A percentile compares a stretch with the other conserved stretches of the same genome.
Conservation (phyloP, 1,140 invertebrate genomes). For the Penaeus vannamei region DNA sequence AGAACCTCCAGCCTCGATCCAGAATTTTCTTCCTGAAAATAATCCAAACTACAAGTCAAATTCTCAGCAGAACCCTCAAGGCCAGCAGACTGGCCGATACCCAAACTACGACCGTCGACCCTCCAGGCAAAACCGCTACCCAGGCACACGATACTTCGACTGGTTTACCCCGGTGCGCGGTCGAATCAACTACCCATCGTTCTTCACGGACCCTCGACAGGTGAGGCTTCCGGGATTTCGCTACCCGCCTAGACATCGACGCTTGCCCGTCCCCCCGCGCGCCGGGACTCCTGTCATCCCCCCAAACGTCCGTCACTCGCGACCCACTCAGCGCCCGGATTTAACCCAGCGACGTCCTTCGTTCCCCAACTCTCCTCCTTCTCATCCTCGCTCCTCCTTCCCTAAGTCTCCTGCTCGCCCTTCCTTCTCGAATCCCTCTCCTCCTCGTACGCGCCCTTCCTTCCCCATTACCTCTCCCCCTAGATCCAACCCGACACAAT, state of each 20-base stretch:
- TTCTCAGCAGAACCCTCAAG: not conserved
- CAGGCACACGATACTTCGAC: not conserved
- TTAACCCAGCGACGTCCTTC: no score
- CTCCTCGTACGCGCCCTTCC: no score
- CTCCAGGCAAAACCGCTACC: not conserved
- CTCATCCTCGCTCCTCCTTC: no score
- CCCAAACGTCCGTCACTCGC: no score
- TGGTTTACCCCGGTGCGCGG: not conserved
- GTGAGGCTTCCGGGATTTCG: slow-evolving; percentile 2
- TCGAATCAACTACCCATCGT: slow-evolving; percentile 1
- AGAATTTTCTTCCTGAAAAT: not conserved
- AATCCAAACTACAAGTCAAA: not conserved
- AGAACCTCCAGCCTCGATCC: not conserved
- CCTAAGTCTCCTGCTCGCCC: no score
- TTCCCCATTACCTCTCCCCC: no score
- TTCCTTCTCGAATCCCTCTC: no score
- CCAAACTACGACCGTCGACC: not conserved
- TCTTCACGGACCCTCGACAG: slow-evolving; percentile 2
- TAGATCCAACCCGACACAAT: no score
- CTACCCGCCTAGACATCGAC: not conserved
- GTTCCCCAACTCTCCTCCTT: no score
- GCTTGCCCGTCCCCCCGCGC: not conserved
- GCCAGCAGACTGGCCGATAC: not conserved
- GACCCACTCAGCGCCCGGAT: no score
- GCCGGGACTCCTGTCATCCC: not conserved